phyloP scores from a whole-genome alignment of 2,888 invertebrate species.

The Caradrina kadenii region DNA sequence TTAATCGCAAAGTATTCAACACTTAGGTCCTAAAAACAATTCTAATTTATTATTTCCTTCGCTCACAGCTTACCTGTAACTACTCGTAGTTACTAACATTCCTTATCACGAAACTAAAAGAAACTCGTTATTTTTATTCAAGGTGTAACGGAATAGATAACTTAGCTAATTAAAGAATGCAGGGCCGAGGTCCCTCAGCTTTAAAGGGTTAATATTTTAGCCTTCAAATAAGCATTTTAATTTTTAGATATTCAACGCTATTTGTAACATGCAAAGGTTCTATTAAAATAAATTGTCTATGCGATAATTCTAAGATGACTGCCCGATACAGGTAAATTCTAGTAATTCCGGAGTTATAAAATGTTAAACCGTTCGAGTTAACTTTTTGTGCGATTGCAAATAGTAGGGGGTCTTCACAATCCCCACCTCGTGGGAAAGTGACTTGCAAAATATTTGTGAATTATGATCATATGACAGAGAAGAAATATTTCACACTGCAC shows the following conservation, averaged over 20 bases:
- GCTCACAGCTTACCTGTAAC: constrained; percentile 43
- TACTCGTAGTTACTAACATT: constrained; percentile 56
- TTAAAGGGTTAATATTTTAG: constrained; percentile 45
- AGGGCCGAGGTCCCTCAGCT: constrained; percentile 33
- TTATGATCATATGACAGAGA: constrained; percentile 48
- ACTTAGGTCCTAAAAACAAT: constrained; percentile 47
- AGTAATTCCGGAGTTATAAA: constrained; percentile 27
- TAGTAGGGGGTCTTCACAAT: constrained; percentile 53
- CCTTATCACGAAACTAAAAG: constrained; percentile 61
- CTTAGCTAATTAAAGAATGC: constrained; percentile 56
- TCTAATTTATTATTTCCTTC: constrained; percentile 61
- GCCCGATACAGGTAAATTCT: constrained; percentile 27
- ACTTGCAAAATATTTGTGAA: constrained; percentile 71
- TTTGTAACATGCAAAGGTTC: constrained; percentile 47
- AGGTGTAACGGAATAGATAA: constrained; percentile 62
- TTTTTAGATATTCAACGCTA: constrained; percentile 50
- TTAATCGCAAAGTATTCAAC: constrained; percentile 30
- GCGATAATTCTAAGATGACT: constrained; percentile 17
- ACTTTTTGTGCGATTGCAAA: constrained; percentile 48
- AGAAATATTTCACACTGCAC: constrained; percentile 46
- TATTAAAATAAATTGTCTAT: constrained; percentile 41
- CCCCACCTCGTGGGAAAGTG: constrained; percentile 80
- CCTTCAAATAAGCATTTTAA: constrained; percentile 52
- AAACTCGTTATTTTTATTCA: constrained; percentile 63
- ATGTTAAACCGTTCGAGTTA: constrained; percentile 12